Evolutionary conservation across 1,140 invertebrate species (phyloP).

Genomic region (Streblospio benedicti): DNA sequence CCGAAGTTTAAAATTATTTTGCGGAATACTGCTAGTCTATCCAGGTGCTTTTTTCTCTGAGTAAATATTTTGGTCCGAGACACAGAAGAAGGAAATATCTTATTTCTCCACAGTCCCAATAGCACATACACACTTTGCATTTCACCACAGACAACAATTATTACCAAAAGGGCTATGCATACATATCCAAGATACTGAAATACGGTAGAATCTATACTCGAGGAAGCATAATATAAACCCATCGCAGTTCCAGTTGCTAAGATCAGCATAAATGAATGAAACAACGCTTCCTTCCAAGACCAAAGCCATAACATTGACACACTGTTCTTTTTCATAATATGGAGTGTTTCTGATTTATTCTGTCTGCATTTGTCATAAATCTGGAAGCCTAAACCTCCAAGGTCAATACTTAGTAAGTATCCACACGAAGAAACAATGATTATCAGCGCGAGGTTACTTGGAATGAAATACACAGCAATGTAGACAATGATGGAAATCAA

Average conservation of each 20-base stretch:
- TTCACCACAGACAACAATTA: constrained; percentile 34
- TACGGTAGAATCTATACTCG: constrained; percentile 16
- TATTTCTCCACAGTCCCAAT: constrained; percentile 39
- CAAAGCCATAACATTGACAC: constrained; percentile 33
- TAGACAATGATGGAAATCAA: constrained; percentile 29
- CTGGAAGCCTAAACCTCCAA: constrained; percentile 31
- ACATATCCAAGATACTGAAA: constrained; percentile 31
- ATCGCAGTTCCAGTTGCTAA: constrained; percentile 26
- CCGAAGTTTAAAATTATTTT: constrained; percentile 35
- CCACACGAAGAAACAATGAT: constrained; percentile 32
- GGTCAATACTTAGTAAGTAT: constrained; percentile 40
- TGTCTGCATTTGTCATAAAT: constrained; percentile 4
- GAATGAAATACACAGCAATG: constrained; percentile 32
- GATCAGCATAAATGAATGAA: constrained; percentile 32
- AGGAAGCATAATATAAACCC: constrained; percentile 17
- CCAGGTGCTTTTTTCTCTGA: constrained; percentile 17
- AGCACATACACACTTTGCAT: constrained; percentile 38
- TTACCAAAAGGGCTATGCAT: constrained; percentile 35
- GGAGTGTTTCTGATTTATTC: constrained; percentile 9
- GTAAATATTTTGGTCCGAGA: constrained; percentile 19
- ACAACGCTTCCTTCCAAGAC: constrained; percentile 29
- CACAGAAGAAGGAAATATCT: constrained; percentile 29
- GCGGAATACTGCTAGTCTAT: constrained; percentile 29
- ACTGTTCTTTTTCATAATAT: background rate
- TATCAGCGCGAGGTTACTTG: constrained; percentile 26